Evolutionary conservation across 2,888 invertebrate genomes (phyloP), one percentile per base, ranked within the genome.

Genomic region (Euproctis similis): DNA sequence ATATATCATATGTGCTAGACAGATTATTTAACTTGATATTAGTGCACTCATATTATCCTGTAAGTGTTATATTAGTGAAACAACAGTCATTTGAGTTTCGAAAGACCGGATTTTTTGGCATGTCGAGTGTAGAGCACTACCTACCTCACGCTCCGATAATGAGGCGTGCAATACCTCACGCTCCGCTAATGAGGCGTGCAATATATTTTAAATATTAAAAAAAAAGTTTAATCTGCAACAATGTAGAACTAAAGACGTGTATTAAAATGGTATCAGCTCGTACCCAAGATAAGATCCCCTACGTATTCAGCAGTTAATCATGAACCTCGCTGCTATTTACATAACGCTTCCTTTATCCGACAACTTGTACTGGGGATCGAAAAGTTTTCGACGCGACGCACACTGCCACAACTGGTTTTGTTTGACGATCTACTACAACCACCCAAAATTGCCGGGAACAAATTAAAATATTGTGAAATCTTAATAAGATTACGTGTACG

Each of bases 331-430:
- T 45, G 39, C 60, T 65, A 76, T 80, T 80, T 78, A 75, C 80
- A 80, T 80, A 78, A 77, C 70, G 74, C 67, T 69, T 57, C 61
- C 65, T 70, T 64, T 68, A 69, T 63, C 59, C 61, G 50, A 45
- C 59, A 57, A 64, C 56, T 68, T 64, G 55, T 54, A 59, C 61
- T 51, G 53, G 53, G 53, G 60, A 59, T 63, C 54, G 61, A 48
- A 69, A 74, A 70, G 54, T 69, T 74, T 54, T 14, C 14, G 14
- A n/a, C 14, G 14, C 36, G 27, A 40, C 28, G 44, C 48, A 50
- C 49, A 39, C 50, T 26, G 26, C 39, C 39, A 45, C 47, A 30
- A 40, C 27, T 42, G 39, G 45, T 49, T 58, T 44, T 50, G 41
- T 47, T 46, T 42, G 42, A 53, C 49, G 46, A 50, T 50, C 31